Evolutionary conservation across 1,140 invertebrate genomes (phyloP), one percentile per base, ranked within the genome.

Genomic region (Samia ricini): DNA sequence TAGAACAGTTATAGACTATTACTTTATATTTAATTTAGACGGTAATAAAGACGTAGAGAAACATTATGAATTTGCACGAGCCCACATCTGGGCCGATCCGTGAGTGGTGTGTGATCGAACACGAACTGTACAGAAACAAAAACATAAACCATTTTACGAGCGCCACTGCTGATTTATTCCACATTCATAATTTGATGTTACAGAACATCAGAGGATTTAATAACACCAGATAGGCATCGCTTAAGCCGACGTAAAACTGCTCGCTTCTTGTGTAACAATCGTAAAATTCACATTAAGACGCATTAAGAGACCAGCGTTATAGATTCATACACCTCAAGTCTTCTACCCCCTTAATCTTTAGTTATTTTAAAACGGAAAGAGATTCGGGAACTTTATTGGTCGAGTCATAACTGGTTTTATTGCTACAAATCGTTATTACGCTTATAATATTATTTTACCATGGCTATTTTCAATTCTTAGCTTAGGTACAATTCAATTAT

Each of bases 281-380:
- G 82, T 89, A 89, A 89, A 89, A 88, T 87, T 82, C 79, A 80
- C 87, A 88, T 88, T 89, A 89, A 88, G 85, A 76, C 73, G 85
- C 87, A 88, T 89, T 88, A 89, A 83, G 73, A 80, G 68, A 68
- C 66, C 70, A 61, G 70, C 71, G 75, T 74, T 71, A 77, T 77
- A 71, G 74, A 72, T 74, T 74, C 70, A 67, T 62, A 66, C 68
- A 73, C 66, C 71, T 75, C 71, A 64, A 81, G 71, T 85, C 77
- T 86, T 83, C 79, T 77, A 81, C 77, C 84, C n/a, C 78, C 66
- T 80, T 84, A 88, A 87, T 88, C 87, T 89, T 78, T 61, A 66
- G 84, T 78, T 89, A 85, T 87, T 89, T 87, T 88, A 82, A 87
- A 85, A 85, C 81, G 75, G 75, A 75, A 68, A 76, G 74, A 76